phyloP scores from a whole-genome alignment of 2,888 invertebrate species.

The Trichopria drosophilae region DNA sequence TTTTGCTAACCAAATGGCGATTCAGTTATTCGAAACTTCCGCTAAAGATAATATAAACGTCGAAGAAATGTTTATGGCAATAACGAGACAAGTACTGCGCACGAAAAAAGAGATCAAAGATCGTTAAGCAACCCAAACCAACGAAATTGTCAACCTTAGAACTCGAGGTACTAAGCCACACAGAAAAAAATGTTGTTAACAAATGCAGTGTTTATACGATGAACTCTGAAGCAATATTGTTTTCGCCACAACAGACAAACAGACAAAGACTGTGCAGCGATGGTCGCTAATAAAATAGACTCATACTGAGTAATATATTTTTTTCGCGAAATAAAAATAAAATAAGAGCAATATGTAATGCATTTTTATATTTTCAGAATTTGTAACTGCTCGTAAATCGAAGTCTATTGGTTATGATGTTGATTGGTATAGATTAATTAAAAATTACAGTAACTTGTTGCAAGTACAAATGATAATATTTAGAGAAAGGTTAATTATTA shows the following conservation, averaged over 20 bases:
- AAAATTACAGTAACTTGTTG: too few relatives aligned
- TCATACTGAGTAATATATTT: too few relatives aligned
- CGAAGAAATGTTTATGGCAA: constrained; percentile 84
- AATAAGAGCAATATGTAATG: too few relatives aligned
- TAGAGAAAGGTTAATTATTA: too few relatives aligned
- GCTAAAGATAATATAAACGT: constrained; percentile 99
- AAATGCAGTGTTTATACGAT: constrained; percentile 36
- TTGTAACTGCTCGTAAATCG: too few relatives aligned
- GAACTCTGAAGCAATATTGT: constrained; percentile 39
- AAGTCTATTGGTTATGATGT: too few relatives aligned
- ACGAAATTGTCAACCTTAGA: constrained; percentile 73
- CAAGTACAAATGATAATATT: too few relatives aligned
- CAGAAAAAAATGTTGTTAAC: constrained; percentile 57
- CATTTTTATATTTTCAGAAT: too few relatives aligned
- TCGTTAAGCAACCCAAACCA: constrained; percentile 68
- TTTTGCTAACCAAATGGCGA: constrained; percentile 97
- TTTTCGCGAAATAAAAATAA: too few relatives aligned
- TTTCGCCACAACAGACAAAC: constrained; percentile 41
- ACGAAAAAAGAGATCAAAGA: constrained; percentile 82
- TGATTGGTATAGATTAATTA: too few relatives aligned
- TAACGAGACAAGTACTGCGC: constrained; percentile 79
- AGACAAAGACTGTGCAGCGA: constrained; percentile 43
- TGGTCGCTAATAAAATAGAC: too few relatives aligned
- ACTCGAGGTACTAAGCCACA: constrained; percentile 65
- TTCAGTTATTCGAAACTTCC: constrained; percentile 96